A percentile compares a stretch with the other conserved stretches of the same genome.
Conservation (phyloP, 2,888 invertebrate genomes). For the Andrena dorsata region DNA sequence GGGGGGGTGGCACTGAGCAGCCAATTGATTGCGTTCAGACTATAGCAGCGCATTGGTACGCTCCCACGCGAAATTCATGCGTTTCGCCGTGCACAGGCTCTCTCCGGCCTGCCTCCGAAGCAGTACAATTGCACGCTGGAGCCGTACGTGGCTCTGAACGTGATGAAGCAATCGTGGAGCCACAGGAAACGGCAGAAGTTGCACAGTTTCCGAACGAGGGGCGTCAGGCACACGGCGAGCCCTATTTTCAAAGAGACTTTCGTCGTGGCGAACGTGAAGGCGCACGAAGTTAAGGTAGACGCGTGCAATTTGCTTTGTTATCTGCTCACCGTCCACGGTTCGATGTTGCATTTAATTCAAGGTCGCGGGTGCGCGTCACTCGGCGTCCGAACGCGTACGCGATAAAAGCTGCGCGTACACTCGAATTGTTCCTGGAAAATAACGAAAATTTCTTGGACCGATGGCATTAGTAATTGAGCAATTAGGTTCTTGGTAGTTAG, state of each 20-base stretch:
- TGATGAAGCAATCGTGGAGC: slow-evolving; percentile 82
- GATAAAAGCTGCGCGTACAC: background rate
- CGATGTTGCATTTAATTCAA: slow-evolving; percentile 27
- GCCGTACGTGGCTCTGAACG: slow-evolving; percentile 82
- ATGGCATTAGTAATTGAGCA: no score
- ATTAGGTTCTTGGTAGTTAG: no score
- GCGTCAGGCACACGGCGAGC: slow-evolving; percentile 83
- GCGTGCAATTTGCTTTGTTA: slow-evolving; percentile 18
- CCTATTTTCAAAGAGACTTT: slow-evolving; percentile 85
- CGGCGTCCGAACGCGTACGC: slow-evolving; percentile 4
- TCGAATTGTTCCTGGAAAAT: background rate
- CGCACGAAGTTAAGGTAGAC: slow-evolving; percentile 82
- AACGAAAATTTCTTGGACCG: no score
- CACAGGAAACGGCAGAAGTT: slow-evolving; percentile 81
- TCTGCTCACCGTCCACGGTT: background rate
- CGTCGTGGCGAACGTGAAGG: slow-evolving; percentile 81
- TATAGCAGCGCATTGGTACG: background rate
- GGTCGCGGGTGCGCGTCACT: slow-evolving; percentile 33
- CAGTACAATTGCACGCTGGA: slow-evolving; percentile 85
- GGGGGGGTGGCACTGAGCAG: no score
- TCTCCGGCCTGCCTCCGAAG: slow-evolving; percentile 84
- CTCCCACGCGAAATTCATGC: background rate
- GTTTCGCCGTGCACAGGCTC: slow-evolving; percentile 78
- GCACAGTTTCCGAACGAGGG: slow-evolving; percentile 83
- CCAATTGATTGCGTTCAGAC: background rate